These are phyloP conservation scores for Ectemnius cavifrons DNA, from an alignment of 2,888 invertebrate species.

Conservation along the genomic window DNA sequence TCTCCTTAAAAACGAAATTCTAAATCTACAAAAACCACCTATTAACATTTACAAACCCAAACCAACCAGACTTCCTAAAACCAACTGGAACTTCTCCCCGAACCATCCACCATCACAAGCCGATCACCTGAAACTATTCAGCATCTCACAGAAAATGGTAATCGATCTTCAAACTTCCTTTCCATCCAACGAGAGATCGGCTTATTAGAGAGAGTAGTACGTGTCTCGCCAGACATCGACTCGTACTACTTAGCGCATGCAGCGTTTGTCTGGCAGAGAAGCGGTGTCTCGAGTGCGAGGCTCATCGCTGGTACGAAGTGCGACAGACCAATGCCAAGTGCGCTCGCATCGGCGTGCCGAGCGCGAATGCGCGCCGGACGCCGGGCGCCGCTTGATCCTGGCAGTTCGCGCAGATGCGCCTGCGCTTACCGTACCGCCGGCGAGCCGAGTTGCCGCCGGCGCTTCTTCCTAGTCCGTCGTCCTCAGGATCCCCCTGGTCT, in stretches of 20 bases:
- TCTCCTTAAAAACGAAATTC: no score
- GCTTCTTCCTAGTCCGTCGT: conserved; percentile 32
- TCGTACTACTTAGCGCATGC: not conserved
- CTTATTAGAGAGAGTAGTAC: no score
- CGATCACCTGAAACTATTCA: no score
- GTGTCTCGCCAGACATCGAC: not conserved
- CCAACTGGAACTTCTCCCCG: no score
- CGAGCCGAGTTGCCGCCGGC: conserved; percentile 22
- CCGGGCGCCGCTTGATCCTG: conserved; percentile 29
- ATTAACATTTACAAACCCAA: no score
- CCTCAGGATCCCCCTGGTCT: conserved; percentile 33
- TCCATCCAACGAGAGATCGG: no score
- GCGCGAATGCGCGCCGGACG: conserved; percentile 58
- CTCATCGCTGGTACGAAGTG: not conserved
- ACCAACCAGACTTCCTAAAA: no score
- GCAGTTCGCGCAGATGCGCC: conserved; percentile 46
- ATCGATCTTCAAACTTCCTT: no score
- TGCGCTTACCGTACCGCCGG: conserved; percentile 40
- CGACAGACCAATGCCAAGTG: conserved; percentile 11
- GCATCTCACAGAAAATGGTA: no score
- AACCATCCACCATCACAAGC: no score
- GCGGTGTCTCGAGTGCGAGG: not conserved
- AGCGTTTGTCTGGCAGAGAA: not conserved
- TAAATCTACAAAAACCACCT: no score
- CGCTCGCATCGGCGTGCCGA: conserved; percentile 55